Conservation (phyloP, 1,140 invertebrate species). For the Drosophila kurseongensis region DNA sequence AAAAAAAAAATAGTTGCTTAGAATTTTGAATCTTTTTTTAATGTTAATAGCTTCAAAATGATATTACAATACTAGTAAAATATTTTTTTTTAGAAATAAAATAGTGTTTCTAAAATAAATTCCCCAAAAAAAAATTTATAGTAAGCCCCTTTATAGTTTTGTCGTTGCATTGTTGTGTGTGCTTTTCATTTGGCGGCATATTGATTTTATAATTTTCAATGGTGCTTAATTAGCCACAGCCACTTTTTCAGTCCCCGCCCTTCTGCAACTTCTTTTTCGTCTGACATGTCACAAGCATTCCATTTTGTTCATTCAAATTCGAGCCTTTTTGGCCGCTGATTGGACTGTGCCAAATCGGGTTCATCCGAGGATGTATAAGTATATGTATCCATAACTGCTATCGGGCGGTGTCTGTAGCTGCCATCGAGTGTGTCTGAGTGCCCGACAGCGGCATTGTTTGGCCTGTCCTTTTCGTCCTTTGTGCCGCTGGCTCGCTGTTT, state of each 20-base stretch:
- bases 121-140: no score
- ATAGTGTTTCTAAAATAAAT: no score
- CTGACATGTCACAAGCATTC: constrained; percentile 64
- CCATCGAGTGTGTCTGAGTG: constrained; percentile 61
- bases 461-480: constrained; percentile 29
- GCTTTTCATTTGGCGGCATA: constrained; percentile 21
- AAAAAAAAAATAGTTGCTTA: no score
- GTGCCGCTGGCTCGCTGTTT: constrained; percentile 21
- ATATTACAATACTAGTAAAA: no score
- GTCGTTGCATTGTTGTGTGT: constrained; percentile 1
- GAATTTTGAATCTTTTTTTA: no score
- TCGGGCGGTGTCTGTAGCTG: constrained; percentile 33
- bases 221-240: constrained; percentile 67
- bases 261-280: neutral
- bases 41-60: no score
- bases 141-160: no score
- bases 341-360: constrained; percentile 21
- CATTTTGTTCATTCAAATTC: constrained; percentile 42
- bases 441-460: constrained; percentile 34
- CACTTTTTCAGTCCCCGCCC: constrained; percentile 6
- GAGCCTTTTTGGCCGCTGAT: constrained; percentile 28
- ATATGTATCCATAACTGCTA: constrained; percentile 9
- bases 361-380: constrained; percentile 17
- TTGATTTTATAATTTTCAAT: constrained; percentile 72
- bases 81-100: no score